phyloP scores from a whole-genome alignment of 2,888 invertebrate genomes.

The Ornithoptera alexandrae region DNA sequence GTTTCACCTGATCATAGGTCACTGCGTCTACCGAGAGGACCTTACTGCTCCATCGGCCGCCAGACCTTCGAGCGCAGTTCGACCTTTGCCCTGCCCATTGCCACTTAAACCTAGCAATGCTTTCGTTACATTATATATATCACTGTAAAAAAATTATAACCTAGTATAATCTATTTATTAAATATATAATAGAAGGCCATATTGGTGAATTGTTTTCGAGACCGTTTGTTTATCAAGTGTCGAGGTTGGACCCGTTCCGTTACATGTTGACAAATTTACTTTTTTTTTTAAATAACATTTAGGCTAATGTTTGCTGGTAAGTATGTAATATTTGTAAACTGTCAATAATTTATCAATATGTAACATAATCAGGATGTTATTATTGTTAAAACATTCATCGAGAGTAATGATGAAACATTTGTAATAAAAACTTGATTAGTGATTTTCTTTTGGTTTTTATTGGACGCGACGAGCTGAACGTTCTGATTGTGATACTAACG shows the following conservation, averaged over 20 bases:
- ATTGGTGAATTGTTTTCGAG: slow-evolving; percentile 44
- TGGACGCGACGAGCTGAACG: no score
- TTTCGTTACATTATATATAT: slow-evolving; percentile 9
- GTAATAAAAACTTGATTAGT: slow-evolving; percentile 14
- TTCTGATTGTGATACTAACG: no score
- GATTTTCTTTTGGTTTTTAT: neutral
- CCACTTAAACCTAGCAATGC: no score
- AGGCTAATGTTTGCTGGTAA: slow-evolving; percentile 3
- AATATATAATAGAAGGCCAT: slow-evolving; percentile 57
- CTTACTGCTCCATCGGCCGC: no score
- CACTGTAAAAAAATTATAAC: slow-evolving; percentile 29
- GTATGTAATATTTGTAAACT: neutral
- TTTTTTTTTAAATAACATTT: no score
- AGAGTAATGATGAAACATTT: slow-evolving; percentile 3
- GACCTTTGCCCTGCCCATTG: no score
- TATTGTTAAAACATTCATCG: neutral
- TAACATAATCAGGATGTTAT: slow-evolving; percentile 12
- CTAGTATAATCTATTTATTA: slow-evolving; percentile 48
- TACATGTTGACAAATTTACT: slow-evolving; percentile 17
- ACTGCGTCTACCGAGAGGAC: no score
- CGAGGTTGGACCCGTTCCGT: slow-evolving; percentile 35
- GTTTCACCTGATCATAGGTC: no score
- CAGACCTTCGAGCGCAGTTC: no score
- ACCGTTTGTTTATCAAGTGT: slow-evolving; percentile 21
- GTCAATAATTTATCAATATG: slow-evolving; percentile 20